Evolutionary conservation across 53 echinoderm and acorn worm genomes (phyloP).

Genomic region (Arbacia lixula): DNA sequence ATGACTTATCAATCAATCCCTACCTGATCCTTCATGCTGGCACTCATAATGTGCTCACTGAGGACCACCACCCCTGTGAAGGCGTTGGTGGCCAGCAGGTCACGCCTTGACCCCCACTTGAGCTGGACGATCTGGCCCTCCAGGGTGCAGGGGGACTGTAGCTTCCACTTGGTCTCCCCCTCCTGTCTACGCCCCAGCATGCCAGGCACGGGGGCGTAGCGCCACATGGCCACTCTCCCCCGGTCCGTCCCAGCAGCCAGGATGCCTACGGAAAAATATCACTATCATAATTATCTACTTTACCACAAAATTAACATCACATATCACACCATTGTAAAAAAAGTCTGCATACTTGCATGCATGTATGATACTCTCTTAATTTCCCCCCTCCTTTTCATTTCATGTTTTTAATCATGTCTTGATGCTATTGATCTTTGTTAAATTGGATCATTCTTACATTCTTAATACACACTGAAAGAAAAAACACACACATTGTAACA

Average conservation of each 20-base stretch:
- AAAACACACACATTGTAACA: too few relatives aligned
- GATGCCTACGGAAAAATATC: slow-evolving; percentile 57
- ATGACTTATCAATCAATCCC: not conserved
- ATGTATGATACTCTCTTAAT: too few relatives aligned
- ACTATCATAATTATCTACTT: too few relatives aligned
- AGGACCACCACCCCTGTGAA: slow-evolving; percentile 67
- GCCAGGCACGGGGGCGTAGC: slow-evolving; percentile 78
- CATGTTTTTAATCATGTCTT: too few relatives aligned
- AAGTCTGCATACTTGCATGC: too few relatives aligned
- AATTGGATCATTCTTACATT: too few relatives aligned
- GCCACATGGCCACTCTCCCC: slow-evolving; percentile 92
- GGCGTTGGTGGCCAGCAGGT: slow-evolving; percentile 82
- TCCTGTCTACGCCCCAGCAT: slow-evolving; percentile 78
- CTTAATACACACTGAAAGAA: too few relatives aligned
- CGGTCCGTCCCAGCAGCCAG: slow-evolving; percentile 87
- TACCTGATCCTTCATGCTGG: slow-evolving; percentile 90
- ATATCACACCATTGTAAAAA: too few relatives aligned
- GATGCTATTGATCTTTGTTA: too few relatives aligned
- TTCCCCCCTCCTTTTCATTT: too few relatives aligned
- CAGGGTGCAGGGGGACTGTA: slow-evolving; percentile 72
- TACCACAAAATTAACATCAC: too few relatives aligned
- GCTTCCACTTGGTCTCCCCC: slow-evolving; percentile 93
- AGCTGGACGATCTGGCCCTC: slow-evolving; percentile 84
- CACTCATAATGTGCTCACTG: slow-evolving; percentile 91
- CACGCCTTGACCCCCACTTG: slow-evolving; percentile 87